These are phyloP conservation scores for Sebastes hubbsi DNA, from an alignment of 2,797 vertebrate genomes.

Conservation along the genomic window DNA sequence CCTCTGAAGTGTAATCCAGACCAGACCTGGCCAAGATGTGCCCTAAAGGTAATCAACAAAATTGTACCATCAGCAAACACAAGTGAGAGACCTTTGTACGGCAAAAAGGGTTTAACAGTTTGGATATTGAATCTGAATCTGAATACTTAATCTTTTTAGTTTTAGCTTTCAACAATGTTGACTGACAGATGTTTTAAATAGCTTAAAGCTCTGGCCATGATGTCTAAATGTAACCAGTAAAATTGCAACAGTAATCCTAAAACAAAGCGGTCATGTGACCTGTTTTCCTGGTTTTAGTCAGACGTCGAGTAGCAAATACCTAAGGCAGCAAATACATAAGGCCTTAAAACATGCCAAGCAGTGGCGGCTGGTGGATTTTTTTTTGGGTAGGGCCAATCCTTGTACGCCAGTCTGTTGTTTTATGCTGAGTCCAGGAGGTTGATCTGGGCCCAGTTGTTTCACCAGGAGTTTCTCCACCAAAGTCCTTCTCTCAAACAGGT, in stretches of 20 bases:
- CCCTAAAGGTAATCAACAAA: background rate
- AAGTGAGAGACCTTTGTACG: too few species aligned
- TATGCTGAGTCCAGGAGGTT: too few species aligned
- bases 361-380: too few species aligned
- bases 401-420: too few species aligned
- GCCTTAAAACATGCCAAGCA: background rate
- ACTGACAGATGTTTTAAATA: background rate
- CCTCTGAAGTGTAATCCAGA: background rate
- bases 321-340: too few species aligned
- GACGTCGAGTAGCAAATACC: background rate
- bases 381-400: too few species aligned
- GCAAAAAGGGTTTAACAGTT: too few species aligned
- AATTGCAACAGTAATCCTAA: background rate
- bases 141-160: background rate
- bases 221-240: background rate
- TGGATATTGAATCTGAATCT: too few species aligned
- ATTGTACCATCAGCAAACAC: background rate
- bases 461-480: too few species aligned
- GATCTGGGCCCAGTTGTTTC: too few species aligned
- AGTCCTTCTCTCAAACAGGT: too few species aligned
- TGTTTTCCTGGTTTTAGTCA: background rate
- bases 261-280: background rate
- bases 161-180: background rate
- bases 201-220: background rate
- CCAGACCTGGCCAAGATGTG: background rate